Percentiles rank a stretch among this genome's conserved stretches.
Conservation (phyloP, 92 coral and sea anemone species). For the Porites rus region DNA sequence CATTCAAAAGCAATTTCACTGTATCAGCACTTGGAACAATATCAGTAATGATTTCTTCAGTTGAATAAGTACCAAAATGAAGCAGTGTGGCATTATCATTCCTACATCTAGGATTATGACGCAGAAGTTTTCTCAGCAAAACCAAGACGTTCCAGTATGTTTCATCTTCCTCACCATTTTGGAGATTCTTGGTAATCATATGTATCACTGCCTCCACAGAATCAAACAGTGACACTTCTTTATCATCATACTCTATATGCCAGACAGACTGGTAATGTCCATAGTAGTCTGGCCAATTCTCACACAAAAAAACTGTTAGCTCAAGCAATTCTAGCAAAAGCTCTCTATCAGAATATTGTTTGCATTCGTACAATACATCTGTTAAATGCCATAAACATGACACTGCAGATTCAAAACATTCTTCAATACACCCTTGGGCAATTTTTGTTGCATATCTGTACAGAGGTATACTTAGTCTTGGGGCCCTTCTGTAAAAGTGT, state of each 20-base stretch:
- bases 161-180: conserved; percentile 38
- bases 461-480: conserved; percentile 7
- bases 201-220: conserved; percentile 19
- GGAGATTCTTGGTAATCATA: neutral
- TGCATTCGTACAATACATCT: conserved; percentile 65
- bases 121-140: conserved; percentile 43
- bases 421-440: conserved; percentile 55
- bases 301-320: conserved; percentile 49
- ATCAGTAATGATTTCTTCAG: neutral
- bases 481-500: neutral
- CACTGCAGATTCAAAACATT: conserved; percentile 36
- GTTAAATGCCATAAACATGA: conserved; percentile 60
- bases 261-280: too few relatives aligned
- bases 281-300: neutral
- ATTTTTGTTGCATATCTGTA: conserved; percentile 75
- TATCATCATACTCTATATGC: too few relatives aligned
- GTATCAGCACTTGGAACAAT: conserved; percentile 41
- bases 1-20: conserved; percentile 52
- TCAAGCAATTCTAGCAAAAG: conserved; percentile 46
- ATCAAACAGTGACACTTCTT: neutral
- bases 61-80: conserved; percentile 49
- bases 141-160: neutral
- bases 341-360: conserved; percentile 3
- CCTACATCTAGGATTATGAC: conserved; percentile 64
- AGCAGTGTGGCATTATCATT: conserved; percentile 25